Base-by-base conservation (phyloP, 2,113 vertebrate species). In the Heteronetta atricapilla region DNA sequence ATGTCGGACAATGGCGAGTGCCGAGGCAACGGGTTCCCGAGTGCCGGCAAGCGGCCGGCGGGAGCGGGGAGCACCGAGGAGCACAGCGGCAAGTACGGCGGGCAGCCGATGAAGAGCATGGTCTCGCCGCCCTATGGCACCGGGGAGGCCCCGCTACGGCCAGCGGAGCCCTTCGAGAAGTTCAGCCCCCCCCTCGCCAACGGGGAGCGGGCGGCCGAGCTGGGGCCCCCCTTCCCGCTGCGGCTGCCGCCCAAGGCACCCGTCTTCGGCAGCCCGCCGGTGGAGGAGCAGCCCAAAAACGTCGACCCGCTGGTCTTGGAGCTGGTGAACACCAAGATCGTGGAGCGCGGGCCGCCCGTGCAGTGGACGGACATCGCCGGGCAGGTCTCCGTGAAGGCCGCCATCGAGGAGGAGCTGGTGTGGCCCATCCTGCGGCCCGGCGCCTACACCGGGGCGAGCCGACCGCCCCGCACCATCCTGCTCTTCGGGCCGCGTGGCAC, bases 401-500 rank as follows among this genome's bases (percentile, higher is more conserved):
- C 98, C 64, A 97, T 99, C 31, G 99, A 99, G 95, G 99, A 99
- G 95, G 98, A 99, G 97, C 96, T 99, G 86, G 96, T 99, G 95
- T 99, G 99, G 99, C 99, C 99, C 18, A 97, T 98, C 92, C 97
- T 99, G 82, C 97, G 99, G 72, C 97, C 98, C 2, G 96, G 97
- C 2, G 87, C 97, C 29, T 98, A 93, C 89, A 76, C 93, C 0
- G 94, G 98, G 31, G 63, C 95, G 1, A 58, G 96, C 74, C 98
- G 95, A 18, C 98, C 98, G 0, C 99, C 98, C 36, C 98, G 98
- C 55, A 98, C 98, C 86, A 94, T 99, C 88, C 98, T 99, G 91
- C 97, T 99, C 6, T 99, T 99, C n/a, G 99, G 99, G 6, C 99
- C 99, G n/a, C 97, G 92, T 0, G 99, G 99, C 14, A 97, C 98